phyloP scores from a whole-genome alignment of 2,888 invertebrate genomes.

The Dinocampus coccinellae region DNA sequence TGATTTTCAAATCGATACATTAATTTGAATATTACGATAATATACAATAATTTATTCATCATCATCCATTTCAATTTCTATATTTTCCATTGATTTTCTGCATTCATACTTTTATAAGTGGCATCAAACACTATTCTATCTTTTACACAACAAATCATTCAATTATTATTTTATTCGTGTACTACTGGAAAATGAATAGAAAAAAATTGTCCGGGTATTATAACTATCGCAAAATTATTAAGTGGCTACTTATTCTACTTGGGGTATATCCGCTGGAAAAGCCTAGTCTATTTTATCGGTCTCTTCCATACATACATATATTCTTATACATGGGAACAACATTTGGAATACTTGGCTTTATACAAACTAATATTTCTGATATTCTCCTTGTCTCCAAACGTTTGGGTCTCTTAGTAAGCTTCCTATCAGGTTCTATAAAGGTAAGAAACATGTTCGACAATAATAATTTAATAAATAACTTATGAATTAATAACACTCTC shows the following conservation, averaged over 20 bases:
- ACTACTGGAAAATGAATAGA: neutral
- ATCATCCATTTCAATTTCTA: no score
- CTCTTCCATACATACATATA: slow-evolving; percentile 8
- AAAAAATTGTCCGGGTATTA: slow-evolving; percentile 8
- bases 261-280: slow-evolving; percentile 21
- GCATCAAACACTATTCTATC: no score
- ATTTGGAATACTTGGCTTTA: slow-evolving; percentile 2
- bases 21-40: no score
- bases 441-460: neutral
- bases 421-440: slow-evolving; percentile 30
- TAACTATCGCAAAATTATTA: neutral
- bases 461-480: no score
- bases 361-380: slow-evolving; percentile 31
- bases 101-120: no score
- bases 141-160: slow-evolving; percentile 27
- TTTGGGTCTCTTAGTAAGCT: slow-evolving; percentile 36
- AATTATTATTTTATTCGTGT: slow-evolving; percentile 10
- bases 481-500: neutral
- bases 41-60: no score
- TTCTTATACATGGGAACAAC: neutral
- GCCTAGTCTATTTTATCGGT: slow-evolving; percentile 5
- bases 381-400: slow-evolving; percentile 37
- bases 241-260: slow-evolving; percentile 1
- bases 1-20: no score
- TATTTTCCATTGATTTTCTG: no score